Evolutionary conservation across 1,140 invertebrate genomes (phyloP), one percentile per base, ranked within the genome.

Genomic region (Leucophenga varia): DNA sequence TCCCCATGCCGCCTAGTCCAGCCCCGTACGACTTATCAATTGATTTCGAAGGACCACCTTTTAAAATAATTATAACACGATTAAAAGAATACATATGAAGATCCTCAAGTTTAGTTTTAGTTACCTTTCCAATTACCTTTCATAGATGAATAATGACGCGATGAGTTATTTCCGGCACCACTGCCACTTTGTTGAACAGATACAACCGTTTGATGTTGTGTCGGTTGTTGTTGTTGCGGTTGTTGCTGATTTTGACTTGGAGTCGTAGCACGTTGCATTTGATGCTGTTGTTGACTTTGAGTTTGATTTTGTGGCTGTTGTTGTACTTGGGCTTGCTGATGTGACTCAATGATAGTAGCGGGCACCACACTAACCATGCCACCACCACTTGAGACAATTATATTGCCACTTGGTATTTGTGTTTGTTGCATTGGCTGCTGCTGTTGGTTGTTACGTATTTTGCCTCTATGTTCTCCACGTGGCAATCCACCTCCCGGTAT

Each of bases 31-130:
- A 52, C 36, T 72, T 73, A 5, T 72, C 70, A 18, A 72, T 43
- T 42, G 60, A 61, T 54, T 72, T 73, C 25, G 61, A 54, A 40
- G 68, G 57, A 31, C 70, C 70, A 35, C 70, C 63, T 67, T 14
- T 37, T 18, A n/a, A 16, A 37, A 18, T 37, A 37, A 17, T 37
- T 2, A 31, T 16, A 17, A 1, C 22, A 25, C 5, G 22, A 7
- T 28, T 25, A 42, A 5, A 22, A 25, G 5, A 28, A 14, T n/a
- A 32, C 14, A 32, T 32, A 14, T 32, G 31, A 12, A n/a, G 14
- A 32, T n/a, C 31, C 12, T 14, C 31, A 32, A 32, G 12, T n/a
- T n/a, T n/a, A 16, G 8, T 17, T 37, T 13, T 17, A 25, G 22
- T 37, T 32, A 58, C 56, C 54, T 34, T 67, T 67, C 63, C 63